A percentile compares a stretch with the other conserved stretches of the same genome.
Conservation (phyloP, 2,113 vertebrate species). For the Strigops habroptila region DNA sequence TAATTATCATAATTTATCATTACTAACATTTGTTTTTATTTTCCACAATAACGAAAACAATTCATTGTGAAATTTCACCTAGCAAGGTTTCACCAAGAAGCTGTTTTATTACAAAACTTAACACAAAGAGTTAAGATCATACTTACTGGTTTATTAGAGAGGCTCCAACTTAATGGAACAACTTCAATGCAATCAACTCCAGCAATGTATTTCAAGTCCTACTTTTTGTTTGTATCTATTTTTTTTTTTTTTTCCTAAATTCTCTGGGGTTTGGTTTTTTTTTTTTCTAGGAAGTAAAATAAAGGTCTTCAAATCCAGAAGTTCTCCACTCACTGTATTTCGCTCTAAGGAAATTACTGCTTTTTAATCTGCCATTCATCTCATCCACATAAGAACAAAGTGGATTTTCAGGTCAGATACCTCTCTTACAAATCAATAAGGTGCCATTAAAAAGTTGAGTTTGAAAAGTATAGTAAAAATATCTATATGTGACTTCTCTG, state of each 20-base stretch:
- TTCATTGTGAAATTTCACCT: neutral
- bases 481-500: neutral
- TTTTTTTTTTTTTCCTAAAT: neutral
- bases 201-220: neutral
- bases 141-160: neutral
- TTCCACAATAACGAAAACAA: neutral
- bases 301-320: neutral
- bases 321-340: neutral
- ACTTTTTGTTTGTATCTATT: neutral
- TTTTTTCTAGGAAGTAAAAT: neutral
- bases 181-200: neutral
- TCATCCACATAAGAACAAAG: neutral
- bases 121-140: neutral
- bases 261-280: neutral
- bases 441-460: neutral
- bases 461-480: neutral
- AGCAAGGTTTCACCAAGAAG: neutral
- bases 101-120: neutral
- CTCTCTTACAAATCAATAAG: slow-evolving; percentile 11
- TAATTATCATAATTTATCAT: too few relatives aligned
- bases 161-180: neutral
- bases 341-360: neutral
- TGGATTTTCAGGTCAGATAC: slow-evolving; percentile 5
- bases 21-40: neutral
- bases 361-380: slow-evolving; percentile 20